Evolutionary conservation across 1,140 invertebrate genomes (phyloP), one percentile per base, ranked within the genome.

Genomic region (Carposina sasakii): DNA sequence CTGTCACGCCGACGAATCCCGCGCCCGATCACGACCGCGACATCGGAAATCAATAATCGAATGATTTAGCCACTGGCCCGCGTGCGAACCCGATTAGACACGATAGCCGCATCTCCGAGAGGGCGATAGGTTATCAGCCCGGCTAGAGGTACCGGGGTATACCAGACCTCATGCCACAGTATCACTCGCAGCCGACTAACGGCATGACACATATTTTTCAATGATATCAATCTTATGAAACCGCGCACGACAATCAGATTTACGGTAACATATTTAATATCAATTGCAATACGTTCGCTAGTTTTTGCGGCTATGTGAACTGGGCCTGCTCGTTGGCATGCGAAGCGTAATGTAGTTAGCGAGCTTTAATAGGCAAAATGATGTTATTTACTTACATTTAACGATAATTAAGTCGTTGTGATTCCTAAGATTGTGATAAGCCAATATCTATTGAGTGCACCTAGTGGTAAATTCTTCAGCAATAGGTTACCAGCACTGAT

Each of bases 11-110:
- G 71, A 62, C 63, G 71, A 57, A 57, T 63, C 67, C 57, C 52
- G 63, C 62, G 73, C 67, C 63, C 71, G 76, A 74, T 83, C 79
- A 83, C 79, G 79, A 83, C 72, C 77, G 76, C 77, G 79, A 83
- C 79, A 78, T 79, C 65, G 67, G 74, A 79, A 83, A 81, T 83
- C 79, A 84, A 84, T 83, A 83, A 83, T 76, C 78, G 79, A 66
- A 81, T 76, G 77, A 81, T 83, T 79, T 78, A 81, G 77, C 77
- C 77, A 78, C 76, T 68, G 77, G 74, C 67, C 77, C 77, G 74
- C 76, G 77, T 83, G 74, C 77, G 76, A 79, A 81, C 72, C 75
- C 74, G 79, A 83, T 81, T 79, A 76, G 76, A 74, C 69, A 76
- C 76, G 79, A 83, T 79, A 78, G 67, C 55, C 66, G 64, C 69